These are phyloP conservation scores for Melinaea menophilus DNA, from an alignment of 2,888 invertebrate genomes.

Conservation along the genomic window DNA sequence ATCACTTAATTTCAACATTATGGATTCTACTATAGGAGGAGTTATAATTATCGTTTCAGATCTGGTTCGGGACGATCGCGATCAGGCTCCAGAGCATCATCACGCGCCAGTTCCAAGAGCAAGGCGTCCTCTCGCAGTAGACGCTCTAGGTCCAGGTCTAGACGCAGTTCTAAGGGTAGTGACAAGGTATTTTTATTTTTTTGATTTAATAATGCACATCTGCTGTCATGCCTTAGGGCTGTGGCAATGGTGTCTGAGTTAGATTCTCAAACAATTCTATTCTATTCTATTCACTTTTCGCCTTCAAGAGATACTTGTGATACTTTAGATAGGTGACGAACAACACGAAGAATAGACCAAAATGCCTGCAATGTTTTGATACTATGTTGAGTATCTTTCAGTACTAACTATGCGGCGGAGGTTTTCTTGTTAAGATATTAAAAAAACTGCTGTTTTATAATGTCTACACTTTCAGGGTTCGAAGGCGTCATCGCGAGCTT, in stretches of 20 bases:
- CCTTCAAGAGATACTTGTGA: too few species aligned
- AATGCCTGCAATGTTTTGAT: too few species aligned
- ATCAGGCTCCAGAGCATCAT: conserved; percentile 42
- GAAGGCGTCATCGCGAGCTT: conserved; percentile 55
- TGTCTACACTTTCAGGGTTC: conserved; percentile 47
- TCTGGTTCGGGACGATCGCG: conserved; percentile 44
- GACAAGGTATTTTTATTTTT: conserved; percentile 47
- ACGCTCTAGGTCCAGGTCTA: conserved; percentile 50
- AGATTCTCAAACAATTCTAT: too few species aligned
- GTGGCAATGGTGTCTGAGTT: too few species aligned
- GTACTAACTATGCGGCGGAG: too few species aligned
- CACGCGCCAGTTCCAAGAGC: conserved; percentile 46
- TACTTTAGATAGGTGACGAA: too few species aligned
- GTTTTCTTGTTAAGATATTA: not conserved
- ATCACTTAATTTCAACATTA: not conserved
- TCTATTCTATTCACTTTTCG: too few species aligned
- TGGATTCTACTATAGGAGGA: not conserved
- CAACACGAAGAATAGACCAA: too few species aligned
- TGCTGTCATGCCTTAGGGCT: too few species aligned
- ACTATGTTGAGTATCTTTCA: too few species aligned
- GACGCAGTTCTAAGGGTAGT: conserved; percentile 57
- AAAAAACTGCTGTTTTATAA: not conserved
- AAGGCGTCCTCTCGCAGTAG: conserved; percentile 34
- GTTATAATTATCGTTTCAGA: not conserved
- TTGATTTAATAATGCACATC: conserved; percentile 2